Conservation (phyloP, 1,140 invertebrate species). For the Drosophila insularis region DNA sequence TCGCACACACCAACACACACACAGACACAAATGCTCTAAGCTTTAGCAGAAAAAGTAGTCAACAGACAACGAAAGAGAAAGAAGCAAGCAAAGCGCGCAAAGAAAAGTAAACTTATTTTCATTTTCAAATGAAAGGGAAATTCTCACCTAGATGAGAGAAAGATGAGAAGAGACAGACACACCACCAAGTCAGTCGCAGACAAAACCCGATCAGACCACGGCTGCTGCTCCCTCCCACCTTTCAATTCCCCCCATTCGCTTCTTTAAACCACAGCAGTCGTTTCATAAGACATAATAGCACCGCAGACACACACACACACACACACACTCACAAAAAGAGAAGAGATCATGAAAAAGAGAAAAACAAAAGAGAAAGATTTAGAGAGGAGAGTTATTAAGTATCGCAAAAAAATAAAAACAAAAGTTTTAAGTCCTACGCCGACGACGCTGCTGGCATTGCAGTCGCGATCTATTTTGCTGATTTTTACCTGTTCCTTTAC, state of each 20-base stretch:
- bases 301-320: conserved; percentile 12
- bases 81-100: conserved; percentile 34
- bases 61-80: conserved; percentile 16
- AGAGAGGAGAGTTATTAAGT: neutral
- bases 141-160: conserved; percentile 75
- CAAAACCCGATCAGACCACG: conserved; percentile 3
- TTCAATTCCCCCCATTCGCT: neutral
- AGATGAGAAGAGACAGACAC: conserved; percentile 17
- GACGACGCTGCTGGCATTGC: conserved; percentile 12
- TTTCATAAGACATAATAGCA: conserved; percentile 35
- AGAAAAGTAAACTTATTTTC: conserved; percentile 81
- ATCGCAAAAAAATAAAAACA: conserved; percentile 19
- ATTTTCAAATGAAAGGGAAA: conserved; percentile 82
- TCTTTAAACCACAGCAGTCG: neutral
- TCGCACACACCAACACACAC: neutral
- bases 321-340: conserved; percentile 11
- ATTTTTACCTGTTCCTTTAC: conserved; percentile 7
- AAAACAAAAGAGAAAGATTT: conserved; percentile 10
- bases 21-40: neutral
- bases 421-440: neutral
- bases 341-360: conserved; percentile 9
- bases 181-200: neutral
- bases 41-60: conserved; percentile 24
- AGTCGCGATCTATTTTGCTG: conserved; percentile 53
- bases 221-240: neutral